Conservation (phyloP, 2,113 vertebrate species). For the Cynopterus brachyotis region DNA sequence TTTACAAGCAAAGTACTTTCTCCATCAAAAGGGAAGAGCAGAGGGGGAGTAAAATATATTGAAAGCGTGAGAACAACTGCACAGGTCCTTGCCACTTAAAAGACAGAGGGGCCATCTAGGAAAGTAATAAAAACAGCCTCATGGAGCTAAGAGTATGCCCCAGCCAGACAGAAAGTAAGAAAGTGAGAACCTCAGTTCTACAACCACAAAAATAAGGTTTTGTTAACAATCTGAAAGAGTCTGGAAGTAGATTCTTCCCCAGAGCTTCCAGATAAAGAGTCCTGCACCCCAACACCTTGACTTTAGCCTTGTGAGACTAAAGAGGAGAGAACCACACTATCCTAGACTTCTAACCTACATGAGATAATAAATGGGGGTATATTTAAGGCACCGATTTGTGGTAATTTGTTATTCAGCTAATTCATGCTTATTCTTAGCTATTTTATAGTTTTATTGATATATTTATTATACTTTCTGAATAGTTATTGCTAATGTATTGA, state of each 20-base stretch:
- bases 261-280: not conserved
- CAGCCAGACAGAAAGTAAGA: not conserved
- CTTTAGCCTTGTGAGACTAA: not conserved
- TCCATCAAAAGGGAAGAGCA: not conserved
- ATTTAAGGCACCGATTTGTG: not conserved
- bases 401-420: not conserved
- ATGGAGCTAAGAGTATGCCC: not conserved
- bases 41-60: not conserved
- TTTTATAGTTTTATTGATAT: not conserved
- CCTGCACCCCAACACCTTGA: not conserved
- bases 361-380: fast-evolving
- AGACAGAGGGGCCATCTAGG: not conserved
- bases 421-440: not conserved
- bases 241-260: not conserved
- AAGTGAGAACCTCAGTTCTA: not conserved
- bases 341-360: not conserved
- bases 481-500: not conserved
- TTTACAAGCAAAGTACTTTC: not conserved
- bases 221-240: not conserved
- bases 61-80: not conserved
- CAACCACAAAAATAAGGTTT: not conserved
- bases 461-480: not conserved
- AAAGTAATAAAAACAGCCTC: not conserved
- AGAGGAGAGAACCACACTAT: not conserved
- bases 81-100: not conserved